Percentiles rank a stretch among this genome's conserved stretches.
Conservation (phyloP, 2,113 vertebrate genomes). For the Aplodontia rufa region DNA sequence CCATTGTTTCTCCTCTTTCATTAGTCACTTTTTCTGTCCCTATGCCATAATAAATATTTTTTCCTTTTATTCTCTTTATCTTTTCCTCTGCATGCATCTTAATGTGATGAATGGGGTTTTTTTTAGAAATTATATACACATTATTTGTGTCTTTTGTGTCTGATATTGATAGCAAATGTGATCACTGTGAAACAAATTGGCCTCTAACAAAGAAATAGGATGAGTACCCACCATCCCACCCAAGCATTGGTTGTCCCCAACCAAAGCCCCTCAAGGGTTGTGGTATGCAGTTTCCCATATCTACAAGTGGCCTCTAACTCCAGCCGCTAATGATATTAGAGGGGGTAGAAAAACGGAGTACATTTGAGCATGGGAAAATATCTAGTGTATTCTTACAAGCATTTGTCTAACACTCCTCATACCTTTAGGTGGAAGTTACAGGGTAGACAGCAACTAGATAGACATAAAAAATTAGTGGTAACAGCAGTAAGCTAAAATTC, state of each 20-base stretch:
- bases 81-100: neutral
- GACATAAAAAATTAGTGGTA: neutral
- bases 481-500: neutral
- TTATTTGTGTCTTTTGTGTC: neutral
- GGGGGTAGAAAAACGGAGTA: neutral
- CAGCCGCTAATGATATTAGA: neutral
- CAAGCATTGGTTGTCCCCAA: neutral
- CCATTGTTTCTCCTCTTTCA: neutral
- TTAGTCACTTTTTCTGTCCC: neutral
- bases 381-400: neutral
- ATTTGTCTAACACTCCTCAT: neutral
- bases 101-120: neutral
- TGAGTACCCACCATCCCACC: neutral
- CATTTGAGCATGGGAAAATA: neutral
- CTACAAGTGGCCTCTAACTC: neutral
- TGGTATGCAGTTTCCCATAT: neutral
- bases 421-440: neutral
- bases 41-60: neutral
- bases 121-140: neutral
- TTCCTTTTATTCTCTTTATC: neutral
- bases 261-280: neutral
- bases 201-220: neutral
- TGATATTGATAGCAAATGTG: neutral
- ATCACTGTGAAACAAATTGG: neutral
- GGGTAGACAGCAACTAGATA: neutral